Evolutionary conservation across 2,888 invertebrate genomes (phyloP), one percentile per base, ranked within the genome.

Genomic region (Platycnemis pennipes): DNA sequence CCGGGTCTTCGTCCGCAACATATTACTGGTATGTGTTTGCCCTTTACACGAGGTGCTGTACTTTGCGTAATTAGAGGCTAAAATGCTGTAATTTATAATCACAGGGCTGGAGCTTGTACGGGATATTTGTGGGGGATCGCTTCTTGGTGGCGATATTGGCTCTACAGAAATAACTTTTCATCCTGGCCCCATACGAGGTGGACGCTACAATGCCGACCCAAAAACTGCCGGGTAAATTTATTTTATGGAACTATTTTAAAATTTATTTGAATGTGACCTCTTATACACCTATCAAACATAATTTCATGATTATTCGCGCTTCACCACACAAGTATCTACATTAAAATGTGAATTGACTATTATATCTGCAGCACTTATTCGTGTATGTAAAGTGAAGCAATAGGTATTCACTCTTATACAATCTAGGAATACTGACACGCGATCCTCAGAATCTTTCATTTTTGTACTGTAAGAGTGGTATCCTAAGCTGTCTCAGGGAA

Each of bases 1-100:
- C 98, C 99, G 8, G 99, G 99, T 0, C 96, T 99, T 53, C 98
- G 98, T 94, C 98, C 98, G 89, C 98, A 99, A 96, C 98, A 98
- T 97, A 96, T 98, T 94, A 98, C 97, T 97, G 99, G 99, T 98
- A 46, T 26, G 94, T 45, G 7, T 46, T n/a, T 87, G n/a, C 45
- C 1, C n/a, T 26, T 11, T 26, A 8, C 87, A 44, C 87, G 87
- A 45, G 77, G n/a, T 86, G 26, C 7, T 49, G 49, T 19, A 49
- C 49, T 1, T 11, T 49, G 49, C 19, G 49, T 16, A 19, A 49
- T 2, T 22, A 49, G 0, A 49, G 2, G 3, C 16, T n/a, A 1
- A 22, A 96, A 22, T 94, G 11, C n/a, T 7, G 85, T 88, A 69
- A 31, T 44, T 94, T 56, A 94, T 31, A 95, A 94, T 96, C 95